These are phyloP conservation scores for Periplaneta americana DNA, from an alignment of 1,140 invertebrate species.

Conservation along the genomic window DNA sequence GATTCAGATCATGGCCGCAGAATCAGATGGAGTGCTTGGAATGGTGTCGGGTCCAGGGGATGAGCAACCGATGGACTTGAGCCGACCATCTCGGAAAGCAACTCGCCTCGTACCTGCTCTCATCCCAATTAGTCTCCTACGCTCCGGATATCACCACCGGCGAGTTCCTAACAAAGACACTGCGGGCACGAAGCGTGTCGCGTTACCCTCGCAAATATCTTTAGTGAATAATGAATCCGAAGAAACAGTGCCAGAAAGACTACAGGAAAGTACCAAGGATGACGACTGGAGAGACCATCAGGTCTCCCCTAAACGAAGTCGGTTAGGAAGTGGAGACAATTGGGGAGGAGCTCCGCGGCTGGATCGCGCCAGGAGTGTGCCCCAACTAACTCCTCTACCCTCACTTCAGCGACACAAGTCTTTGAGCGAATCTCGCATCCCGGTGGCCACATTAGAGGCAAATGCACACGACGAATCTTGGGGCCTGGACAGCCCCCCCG, in stretches of 20 bases:
- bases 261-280: background rate
- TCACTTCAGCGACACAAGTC: constrained; percentile 14
- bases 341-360: background rate
- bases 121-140: constrained; percentile 13
- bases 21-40: constrained; percentile 9
- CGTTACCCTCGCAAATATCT: background rate
- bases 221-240: background rate
- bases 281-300: background rate
- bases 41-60: constrained; percentile 14
- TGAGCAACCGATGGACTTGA: constrained; percentile 17
- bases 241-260: background rate
- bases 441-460: background rate
- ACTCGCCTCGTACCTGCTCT: constrained; percentile 9
- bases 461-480: background rate
- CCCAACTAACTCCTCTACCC: constrained; percentile 16
- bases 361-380: constrained; percentile 19
- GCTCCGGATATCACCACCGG: background rate
- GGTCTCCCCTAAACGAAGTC: background rate
- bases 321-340: background rate
- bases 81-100: constrained; percentile 5
- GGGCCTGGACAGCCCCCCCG: background rate
- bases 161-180: background rate
- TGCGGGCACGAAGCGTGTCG: background rate
- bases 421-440: constrained; percentile 17
- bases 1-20: constrained; percentile 11